Evolutionary conservation across 2,888 invertebrate species (phyloP).

Genomic region (Drosophila subsilvestris): DNA sequence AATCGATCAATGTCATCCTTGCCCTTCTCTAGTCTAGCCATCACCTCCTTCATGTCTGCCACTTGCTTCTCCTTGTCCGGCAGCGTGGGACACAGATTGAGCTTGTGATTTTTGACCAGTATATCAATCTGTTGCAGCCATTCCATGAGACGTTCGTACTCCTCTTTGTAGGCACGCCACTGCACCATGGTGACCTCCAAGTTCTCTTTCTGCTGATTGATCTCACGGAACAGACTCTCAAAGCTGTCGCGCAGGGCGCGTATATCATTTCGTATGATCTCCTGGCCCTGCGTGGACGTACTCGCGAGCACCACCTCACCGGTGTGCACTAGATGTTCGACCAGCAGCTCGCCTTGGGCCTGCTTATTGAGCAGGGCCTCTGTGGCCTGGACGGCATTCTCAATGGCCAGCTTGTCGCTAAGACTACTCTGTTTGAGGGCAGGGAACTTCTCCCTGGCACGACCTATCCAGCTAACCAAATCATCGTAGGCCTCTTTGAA

Average conservation of each 20-base stretch:
- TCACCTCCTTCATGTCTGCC: slow-evolving; percentile 90
- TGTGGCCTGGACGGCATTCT: slow-evolving; percentile 94
- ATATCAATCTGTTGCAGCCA: slow-evolving; percentile 97
- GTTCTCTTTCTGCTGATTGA: slow-evolving; percentile 93
- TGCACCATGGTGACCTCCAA: slow-evolving; percentile 92
- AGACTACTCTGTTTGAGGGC: slow-evolving; percentile 92
- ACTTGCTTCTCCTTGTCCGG: slow-evolving; percentile 94
- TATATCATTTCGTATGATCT: slow-evolving; percentile 92
- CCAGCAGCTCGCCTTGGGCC: slow-evolving; percentile 93
- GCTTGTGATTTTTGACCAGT: slow-evolving; percentile 94
- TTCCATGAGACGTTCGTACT: slow-evolving; percentile 94
- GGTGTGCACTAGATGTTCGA: slow-evolving; percentile 94
- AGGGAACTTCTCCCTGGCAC: slow-evolving; percentile 95
- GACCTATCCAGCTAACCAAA: slow-evolving; percentile 93
- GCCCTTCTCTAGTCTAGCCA: slow-evolving; percentile 90
- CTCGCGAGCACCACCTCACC: slow-evolving; percentile 94
- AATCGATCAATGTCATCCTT: slow-evolving; percentile 93
- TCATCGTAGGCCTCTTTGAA: slow-evolving; percentile 97
- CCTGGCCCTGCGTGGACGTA: slow-evolving; percentile 92
- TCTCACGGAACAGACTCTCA: slow-evolving; percentile 92
- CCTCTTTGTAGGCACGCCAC: slow-evolving; percentile 96
- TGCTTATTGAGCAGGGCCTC: slow-evolving; percentile 94
- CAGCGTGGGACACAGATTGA: slow-evolving; percentile 90
- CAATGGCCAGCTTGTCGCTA: slow-evolving; percentile 94
- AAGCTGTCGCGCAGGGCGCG: slow-evolving; percentile 93